Conservation (phyloP, 2,113 vertebrate species). For the Phoenicopterus ruber region DNA sequence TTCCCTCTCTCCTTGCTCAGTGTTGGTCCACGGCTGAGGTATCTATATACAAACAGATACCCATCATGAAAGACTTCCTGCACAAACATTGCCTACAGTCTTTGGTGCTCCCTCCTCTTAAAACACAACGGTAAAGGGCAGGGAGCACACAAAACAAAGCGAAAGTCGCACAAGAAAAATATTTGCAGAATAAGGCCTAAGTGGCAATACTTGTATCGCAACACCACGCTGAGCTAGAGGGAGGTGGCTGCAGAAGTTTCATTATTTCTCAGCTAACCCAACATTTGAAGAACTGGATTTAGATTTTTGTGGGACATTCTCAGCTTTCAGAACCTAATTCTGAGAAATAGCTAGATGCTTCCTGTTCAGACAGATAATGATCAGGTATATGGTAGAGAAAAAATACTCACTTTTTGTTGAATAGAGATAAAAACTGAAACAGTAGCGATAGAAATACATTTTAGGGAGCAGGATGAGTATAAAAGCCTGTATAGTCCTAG, state of each 20-base stretch:
- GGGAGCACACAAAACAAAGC: not conserved
- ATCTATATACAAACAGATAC: not conserved
- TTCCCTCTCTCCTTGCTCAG: not conserved
- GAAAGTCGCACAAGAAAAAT: not conserved
- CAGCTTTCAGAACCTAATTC: not conserved
- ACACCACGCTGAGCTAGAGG: not conserved
- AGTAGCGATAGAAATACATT: not conserved
- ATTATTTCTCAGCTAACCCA: not conserved
- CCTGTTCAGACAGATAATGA: not conserved
- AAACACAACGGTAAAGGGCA: not conserved
- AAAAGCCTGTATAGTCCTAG: not conserved
- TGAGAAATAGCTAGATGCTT: not conserved
- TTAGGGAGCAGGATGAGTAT: not conserved
- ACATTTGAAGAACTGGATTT: not conserved
- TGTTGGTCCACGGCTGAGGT: not conserved
- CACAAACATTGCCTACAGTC: not conserved
- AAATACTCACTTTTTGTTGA: not conserved
- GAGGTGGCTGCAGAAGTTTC: not conserved
- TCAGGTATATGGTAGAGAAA: not conserved
- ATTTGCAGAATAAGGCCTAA: not conserved
- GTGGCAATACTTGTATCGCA: not conserved
- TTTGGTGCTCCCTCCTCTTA: not conserved
- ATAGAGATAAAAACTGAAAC: not conserved
- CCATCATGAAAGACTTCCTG: not conserved
- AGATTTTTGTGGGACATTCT: not conserved